phyloP scores from a whole-genome alignment of 2,797 vertebrate genomes.

The Syncerus caffer region DNA sequence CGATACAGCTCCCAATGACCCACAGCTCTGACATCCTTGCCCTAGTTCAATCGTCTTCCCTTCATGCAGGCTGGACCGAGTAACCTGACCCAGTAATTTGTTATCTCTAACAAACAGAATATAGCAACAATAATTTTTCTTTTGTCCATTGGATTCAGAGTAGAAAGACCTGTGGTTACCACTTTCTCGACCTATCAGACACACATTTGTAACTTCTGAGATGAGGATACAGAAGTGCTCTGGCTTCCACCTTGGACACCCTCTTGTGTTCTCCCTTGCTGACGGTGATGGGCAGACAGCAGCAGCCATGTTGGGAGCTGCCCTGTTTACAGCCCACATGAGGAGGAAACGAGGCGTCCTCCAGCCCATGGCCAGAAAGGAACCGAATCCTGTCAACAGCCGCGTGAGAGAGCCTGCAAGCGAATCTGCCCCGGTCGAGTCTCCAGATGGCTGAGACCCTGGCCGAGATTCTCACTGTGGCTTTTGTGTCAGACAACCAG shows the following conservation, averaged over 20 bases:
- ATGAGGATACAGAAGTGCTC: background rate
- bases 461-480: background rate
- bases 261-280: background rate
- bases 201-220: background rate
- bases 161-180: background rate
- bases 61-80: background rate
- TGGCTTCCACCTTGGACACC: background rate
- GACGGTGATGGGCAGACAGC: background rate
- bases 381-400: background rate
- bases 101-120: background rate
- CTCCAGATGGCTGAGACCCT: background rate
- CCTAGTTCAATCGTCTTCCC: background rate
- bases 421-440: accelerated
- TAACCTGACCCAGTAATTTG: background rate
- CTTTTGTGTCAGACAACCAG: background rate
- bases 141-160: background rate
- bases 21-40: background rate
- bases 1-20: background rate
- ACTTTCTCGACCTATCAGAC: background rate
- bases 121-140: background rate
- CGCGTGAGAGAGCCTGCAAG: background rate
- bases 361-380: background rate
- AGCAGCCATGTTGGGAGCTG: background rate
- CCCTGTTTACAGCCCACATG: background rate
- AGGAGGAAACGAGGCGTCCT: background rate